Percentiles rank a stretch among this genome's conserved stretches.
Conservation (phyloP, 2,888 invertebrate species). For the Gryllus longicercus region DNA sequence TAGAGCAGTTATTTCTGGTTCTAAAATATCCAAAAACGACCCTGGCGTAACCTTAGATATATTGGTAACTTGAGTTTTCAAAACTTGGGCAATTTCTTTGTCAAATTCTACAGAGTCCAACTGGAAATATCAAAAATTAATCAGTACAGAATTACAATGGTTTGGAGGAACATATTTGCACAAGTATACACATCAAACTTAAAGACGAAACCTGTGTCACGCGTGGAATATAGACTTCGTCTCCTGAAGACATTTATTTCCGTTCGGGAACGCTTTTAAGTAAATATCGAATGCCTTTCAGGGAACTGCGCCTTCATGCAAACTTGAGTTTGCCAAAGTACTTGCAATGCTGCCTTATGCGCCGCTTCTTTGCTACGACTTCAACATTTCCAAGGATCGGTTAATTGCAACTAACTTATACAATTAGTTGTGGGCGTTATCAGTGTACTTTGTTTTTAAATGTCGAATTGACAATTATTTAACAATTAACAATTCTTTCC, state of each 20-base stretch:
- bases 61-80: slow-evolving; percentile 63
- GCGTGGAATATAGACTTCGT: slow-evolving; percentile 44
- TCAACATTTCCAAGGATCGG: too few species aligned
- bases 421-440: too few species aligned
- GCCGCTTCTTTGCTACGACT: too few species aligned
- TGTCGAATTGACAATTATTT: too few species aligned
- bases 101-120: slow-evolving; percentile 79
- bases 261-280: too few species aligned
- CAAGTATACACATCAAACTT: not conserved
- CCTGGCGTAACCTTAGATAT: slow-evolving; percentile 66
- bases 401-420: too few species aligned
- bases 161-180: not conserved
- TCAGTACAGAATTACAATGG: slow-evolving; percentile 31
- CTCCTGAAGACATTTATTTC: not conserved
- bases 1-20: slow-evolving; percentile 68
- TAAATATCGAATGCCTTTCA: too few species aligned
- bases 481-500: too few species aligned
- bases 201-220: slow-evolving; percentile 48
- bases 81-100: slow-evolving; percentile 68
- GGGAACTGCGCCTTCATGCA: too few species aligned
- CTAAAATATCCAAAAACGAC: slow-evolving; percentile 50
- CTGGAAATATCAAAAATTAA: slow-evolving; percentile 46
- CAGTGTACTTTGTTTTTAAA: too few species aligned
- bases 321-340: too few species aligned
- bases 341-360: too few species aligned